Evolutionary conservation across 2,888 invertebrate genomes (phyloP).

Genomic region (Theretra japonica): DNA sequence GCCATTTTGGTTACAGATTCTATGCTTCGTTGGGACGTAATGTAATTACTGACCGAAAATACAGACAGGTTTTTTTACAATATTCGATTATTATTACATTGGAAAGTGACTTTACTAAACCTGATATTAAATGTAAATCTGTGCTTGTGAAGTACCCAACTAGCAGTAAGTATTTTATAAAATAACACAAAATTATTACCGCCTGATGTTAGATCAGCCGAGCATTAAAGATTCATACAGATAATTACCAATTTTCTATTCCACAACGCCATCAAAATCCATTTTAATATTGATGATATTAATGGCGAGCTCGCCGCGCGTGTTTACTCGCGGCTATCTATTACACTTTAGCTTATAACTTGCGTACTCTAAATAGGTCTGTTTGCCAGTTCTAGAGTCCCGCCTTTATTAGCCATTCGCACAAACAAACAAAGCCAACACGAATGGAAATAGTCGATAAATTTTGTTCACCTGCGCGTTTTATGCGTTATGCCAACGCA

Average conservation of each 20-base stretch:
- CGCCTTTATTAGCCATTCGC: slow-evolving; percentile 39
- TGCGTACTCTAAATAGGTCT: slow-evolving; percentile 14
- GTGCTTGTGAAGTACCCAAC: no score
- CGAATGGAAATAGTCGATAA: slow-evolving; percentile 31
- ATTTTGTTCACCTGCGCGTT: slow-evolving; percentile 32
- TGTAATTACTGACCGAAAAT: no score
- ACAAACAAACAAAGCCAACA: slow-evolving; percentile 34
- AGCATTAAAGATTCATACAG: neutral
- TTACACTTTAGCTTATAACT: slow-evolving; percentile 9
- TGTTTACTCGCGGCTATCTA: neutral
- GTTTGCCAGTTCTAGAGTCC: slow-evolving; percentile 24
- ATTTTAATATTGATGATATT: slow-evolving; percentile 15
- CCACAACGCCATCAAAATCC: slow-evolving; percentile 8
- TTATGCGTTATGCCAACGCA: slow-evolving; percentile 24
- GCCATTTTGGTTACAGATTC: no score
- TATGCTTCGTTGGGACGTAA: no score
- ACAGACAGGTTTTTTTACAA: neutral
- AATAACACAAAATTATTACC: no score
- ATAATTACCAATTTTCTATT: slow-evolving; percentile 3
- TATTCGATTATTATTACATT: no score
- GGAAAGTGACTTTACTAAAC: no score
- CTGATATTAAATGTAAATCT: no score
- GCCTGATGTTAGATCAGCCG: no score
- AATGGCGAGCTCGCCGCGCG: neutral
- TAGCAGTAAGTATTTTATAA: no score